Base-by-base conservation (phyloP, 2,113 vertebrate species). In the Oreochromis aureus region DNA sequence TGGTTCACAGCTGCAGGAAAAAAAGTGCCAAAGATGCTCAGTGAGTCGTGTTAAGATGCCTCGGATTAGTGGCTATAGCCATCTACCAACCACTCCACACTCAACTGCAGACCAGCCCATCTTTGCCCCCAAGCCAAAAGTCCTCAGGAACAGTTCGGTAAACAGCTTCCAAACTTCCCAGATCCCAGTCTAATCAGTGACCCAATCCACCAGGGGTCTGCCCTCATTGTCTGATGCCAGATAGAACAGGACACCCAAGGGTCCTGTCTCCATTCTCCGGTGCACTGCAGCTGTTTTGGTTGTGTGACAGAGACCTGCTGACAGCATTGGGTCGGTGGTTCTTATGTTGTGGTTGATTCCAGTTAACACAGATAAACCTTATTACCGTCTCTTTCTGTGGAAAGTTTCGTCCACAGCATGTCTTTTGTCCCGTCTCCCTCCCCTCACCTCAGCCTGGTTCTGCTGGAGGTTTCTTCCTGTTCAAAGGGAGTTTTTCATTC, bases 361-460 rank as follows among this genome's bases (percentile, higher is more conserved):
- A 46, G 69, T 73, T 6, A 46, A 73, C 4, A 3, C 69, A 73
- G 39, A 6, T 22, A 30, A 59, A 59, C 71, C 61, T 10, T 58
- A 69, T 79, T 36, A 9, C 39, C n/a, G 56, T 79, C 79, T 22
- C 34, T 87, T 18, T 87, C 53, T 11, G 10, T 30, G 32, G 15
- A 56, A 71, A 30, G n/a, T 71, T 5, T 59, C 15, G 7, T 59
- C 56, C 56, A 56, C 54, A 59, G 27, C 27, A 16, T 18, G 56
- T 32, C 56, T 59, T 59, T 59, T 18, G 56, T 16, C 27, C 56
- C 5, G 3, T 32, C 2, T 32, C 8, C 3, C 24, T 3, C 24
- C 13, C 10, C 13, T 8, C 7, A 36, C 7, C 7, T 61, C 15
- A 61, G 58, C 27, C 58, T 2, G 27, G 27, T 32, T 61, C 27